Percentiles rank a stretch among this genome's conserved stretches.
These are phyloP conservation scores for Pseudocheirus occidentalis DNA, from an alignment of 2,797 vertebrate genomes.

Conservation along the genomic window DNA sequence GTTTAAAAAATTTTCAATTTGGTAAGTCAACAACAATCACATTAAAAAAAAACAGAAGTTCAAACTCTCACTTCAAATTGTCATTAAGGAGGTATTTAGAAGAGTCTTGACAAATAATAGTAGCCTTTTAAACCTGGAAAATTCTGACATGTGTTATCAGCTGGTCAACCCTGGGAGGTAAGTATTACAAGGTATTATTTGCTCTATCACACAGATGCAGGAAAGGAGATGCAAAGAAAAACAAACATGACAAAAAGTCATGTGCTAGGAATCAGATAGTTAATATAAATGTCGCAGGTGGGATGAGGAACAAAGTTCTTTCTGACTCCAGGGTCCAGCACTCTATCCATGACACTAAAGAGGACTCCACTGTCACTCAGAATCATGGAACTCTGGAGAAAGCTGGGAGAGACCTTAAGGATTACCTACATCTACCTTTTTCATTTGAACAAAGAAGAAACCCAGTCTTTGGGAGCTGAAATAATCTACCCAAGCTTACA, in stretches of 20 bases:
- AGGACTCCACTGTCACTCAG: neutral
- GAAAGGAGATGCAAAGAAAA: neutral
- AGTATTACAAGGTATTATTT: too few species aligned
- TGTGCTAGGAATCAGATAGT: neutral
- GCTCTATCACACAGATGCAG: neutral
- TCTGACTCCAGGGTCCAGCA: neutral
- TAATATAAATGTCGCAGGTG: neutral
- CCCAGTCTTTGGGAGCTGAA: neutral
- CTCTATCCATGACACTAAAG: neutral
- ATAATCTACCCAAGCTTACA: neutral
- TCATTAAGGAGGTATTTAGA: neutral
- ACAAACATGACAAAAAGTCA: too few species aligned
- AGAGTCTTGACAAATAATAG: neutral
- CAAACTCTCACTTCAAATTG: neutral
- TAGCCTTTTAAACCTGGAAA: neutral
- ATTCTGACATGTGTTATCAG: neutral
- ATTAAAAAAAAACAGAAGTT: neutral
- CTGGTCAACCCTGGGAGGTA: neutral
- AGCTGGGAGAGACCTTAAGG: neutral
- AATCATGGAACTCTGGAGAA: neutral
- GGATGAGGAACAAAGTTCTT: neutral
- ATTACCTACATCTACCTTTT: neutral
- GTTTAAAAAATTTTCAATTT: neutral
- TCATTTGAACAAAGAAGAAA: neutral
- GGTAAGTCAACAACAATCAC: constrained; percentile 1